phyloP scores from a whole-genome alignment of 2,113 vertebrate species.

The Zosterops borbonicus region DNA sequence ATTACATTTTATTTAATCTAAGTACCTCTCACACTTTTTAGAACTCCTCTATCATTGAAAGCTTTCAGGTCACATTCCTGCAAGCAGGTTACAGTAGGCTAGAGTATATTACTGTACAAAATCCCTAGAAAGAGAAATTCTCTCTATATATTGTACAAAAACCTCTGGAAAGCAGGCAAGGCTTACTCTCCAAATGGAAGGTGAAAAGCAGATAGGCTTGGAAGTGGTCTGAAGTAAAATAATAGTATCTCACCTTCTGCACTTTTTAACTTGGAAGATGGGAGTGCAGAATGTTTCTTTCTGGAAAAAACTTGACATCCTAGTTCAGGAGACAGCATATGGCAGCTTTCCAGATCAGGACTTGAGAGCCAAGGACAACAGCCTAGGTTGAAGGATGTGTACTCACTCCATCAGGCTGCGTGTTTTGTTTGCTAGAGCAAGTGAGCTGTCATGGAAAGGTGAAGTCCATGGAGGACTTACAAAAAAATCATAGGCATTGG shows the following conservation, averaged over 20 bases:
- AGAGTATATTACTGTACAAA: neutral
- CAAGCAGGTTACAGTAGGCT: neutral
- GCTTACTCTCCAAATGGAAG: neutral
- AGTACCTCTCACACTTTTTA: neutral
- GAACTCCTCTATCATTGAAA: neutral
- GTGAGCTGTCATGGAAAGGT: neutral
- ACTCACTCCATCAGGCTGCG: neutral
- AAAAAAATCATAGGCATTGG: neutral
- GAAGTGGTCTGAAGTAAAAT: neutral
- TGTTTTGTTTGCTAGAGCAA: neutral
- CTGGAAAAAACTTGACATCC: neutral
- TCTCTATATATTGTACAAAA: neutral
- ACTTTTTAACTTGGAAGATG: neutral
- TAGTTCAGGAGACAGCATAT: neutral
- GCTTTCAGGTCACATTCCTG: neutral
- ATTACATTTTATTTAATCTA: neutral
- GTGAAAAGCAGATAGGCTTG: neutral
- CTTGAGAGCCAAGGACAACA: neutral
- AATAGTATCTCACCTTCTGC: neutral
- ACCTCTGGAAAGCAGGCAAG: neutral
- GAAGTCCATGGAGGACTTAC: neutral
- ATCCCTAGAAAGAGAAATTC: too few relatives aligned
- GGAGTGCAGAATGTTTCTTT: neutral
- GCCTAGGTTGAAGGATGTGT: neutral
- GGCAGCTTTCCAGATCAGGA: neutral